Conservation (phyloP, 2,797 vertebrate genomes). For the Silurus aristotelis region DNA sequence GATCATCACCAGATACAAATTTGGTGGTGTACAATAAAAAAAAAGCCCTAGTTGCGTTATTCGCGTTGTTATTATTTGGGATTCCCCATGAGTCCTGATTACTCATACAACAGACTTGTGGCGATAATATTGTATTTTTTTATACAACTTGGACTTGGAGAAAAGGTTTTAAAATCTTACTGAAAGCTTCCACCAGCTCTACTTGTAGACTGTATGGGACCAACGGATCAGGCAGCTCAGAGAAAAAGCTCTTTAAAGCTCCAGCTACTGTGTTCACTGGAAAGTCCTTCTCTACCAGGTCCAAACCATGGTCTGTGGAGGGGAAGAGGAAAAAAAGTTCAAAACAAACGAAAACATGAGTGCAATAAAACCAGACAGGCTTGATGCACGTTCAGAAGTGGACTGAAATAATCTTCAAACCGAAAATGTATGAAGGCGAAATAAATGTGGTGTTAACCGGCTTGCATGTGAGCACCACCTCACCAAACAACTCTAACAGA, state of each 20-base stretch:
- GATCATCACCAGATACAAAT: neutral
- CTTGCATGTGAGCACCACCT: neutral
- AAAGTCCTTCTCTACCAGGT: conserved; percentile 95
- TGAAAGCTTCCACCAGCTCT: conserved; percentile 93
- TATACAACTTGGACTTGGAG: no score
- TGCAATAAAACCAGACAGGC: neutral
- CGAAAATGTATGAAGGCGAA: neutral
- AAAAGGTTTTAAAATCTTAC: conserved; percentile 73
- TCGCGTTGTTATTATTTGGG: no score
- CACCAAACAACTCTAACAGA: neutral
- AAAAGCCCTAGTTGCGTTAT: no score
- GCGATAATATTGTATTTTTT: no score
- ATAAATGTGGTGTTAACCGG: neutral
- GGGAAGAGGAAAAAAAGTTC: neutral
- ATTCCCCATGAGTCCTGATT: no score
- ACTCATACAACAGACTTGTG: no score
- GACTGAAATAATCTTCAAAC: neutral
- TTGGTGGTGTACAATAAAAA: no score
- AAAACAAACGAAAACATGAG: neutral
- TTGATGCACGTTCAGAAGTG: neutral
- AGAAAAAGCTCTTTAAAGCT: conserved; percentile 96
- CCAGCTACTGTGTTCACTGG: conserved; percentile 94
- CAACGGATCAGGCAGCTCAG: conserved; percentile 91
- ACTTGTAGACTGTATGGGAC: conserved; percentile 89
- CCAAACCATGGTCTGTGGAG: conserved; percentile 84